These are phyloP conservation scores for Platysternon megacephalum DNA, from an alignment of 2,113 vertebrate genomes.

Conservation along the genomic window DNA sequence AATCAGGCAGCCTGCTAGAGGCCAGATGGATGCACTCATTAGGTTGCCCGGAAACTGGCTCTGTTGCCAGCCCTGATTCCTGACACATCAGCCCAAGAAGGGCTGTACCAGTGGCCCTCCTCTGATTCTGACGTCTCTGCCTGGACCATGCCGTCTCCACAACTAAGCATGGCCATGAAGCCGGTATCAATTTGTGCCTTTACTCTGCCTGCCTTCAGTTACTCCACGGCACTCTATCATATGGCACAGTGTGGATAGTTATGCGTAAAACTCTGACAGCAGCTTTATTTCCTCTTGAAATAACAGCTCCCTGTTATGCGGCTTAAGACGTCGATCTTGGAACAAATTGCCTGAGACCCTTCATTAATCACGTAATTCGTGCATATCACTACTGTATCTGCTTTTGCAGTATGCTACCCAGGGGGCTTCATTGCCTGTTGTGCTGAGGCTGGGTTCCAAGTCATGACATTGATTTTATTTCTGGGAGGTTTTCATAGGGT, in stretches of 20 bases:
- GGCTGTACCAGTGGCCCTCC: background rate
- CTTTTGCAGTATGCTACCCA: background rate
- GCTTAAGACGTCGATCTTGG: background rate
- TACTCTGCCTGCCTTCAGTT: background rate
- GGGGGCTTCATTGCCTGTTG: background rate
- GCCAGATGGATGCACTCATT: background rate
- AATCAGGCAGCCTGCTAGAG: background rate
- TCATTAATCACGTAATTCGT: rapidly evolving
- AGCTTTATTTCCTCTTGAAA: background rate
- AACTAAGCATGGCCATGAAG: background rate
- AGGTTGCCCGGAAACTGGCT: background rate
- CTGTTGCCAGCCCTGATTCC: background rate
- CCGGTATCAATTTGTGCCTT: background rate
- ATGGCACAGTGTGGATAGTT: background rate
- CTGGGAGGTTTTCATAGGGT: background rate
- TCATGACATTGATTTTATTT: background rate
- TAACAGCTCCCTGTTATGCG: background rate
- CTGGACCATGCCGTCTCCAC: background rate
- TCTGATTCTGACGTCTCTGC: background rate
- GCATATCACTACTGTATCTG: rapidly evolving
- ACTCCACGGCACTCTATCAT: background rate
- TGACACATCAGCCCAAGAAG: background rate
- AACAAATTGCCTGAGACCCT: rapidly evolving
- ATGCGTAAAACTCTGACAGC: background rate
- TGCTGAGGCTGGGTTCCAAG: background rate